These are phyloP conservation scores for Drosophila phalerata DNA, from an alignment of 2,888 invertebrate genomes.

Conservation along the genomic window DNA sequence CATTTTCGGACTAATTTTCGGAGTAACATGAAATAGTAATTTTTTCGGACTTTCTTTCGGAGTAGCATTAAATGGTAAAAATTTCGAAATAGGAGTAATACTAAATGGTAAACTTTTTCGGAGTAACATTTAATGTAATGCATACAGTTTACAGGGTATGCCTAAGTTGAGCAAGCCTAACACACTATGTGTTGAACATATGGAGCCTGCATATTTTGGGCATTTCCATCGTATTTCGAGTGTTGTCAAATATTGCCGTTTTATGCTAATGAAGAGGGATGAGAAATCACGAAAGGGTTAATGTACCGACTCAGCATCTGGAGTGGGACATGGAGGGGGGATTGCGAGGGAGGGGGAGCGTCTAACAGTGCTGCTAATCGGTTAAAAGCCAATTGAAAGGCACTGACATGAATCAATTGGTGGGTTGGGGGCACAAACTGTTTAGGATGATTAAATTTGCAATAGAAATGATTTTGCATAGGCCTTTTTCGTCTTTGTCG, in stretches of 20 bases:
- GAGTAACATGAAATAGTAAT: not conserved
- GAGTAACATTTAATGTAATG: not conserved
- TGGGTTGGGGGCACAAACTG: slow-evolving; percentile 52
- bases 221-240: slow-evolving; percentile 32
- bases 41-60: no score
- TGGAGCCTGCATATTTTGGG: slow-evolving; percentile 32
- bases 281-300: slow-evolving; percentile 65
- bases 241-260: slow-evolving; percentile 66
- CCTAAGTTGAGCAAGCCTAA: not conserved
- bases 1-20: not conserved
- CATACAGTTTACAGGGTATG: slow-evolving; percentile 17
- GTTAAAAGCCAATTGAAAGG: slow-evolving; percentile 77
- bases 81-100: not conserved
- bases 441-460: slow-evolving; percentile 80
- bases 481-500: slow-evolving; percentile 42
- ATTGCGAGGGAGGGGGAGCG: not conserved
- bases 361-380: slow-evolving; percentile 62
- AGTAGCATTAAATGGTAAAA: no score
- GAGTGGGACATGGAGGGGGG: not conserved
- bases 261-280: slow-evolving; percentile 69
- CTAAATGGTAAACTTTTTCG: not conserved
- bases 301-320: slow-evolving; percentile 12
- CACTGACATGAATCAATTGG: slow-evolving; percentile 77
- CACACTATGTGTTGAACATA: slow-evolving; percentile 14
- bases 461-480: slow-evolving; percentile 70